Conservation (phyloP, 35 echinoderm and acorn worm species). For the Ptychodera flava region DNA sequence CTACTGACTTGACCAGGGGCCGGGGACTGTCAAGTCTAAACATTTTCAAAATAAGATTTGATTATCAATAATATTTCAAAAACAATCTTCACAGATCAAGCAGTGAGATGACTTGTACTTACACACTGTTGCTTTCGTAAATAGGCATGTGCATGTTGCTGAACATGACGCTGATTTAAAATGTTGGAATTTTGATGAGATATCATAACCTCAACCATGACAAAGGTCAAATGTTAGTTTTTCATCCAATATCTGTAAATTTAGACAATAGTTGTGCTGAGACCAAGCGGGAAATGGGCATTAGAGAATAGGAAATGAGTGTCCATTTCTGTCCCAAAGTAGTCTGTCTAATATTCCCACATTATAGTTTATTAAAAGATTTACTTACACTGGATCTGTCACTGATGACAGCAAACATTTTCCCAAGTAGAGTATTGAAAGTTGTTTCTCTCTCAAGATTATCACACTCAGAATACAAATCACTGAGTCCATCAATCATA, state of each 20-base stretch:
- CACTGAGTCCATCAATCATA: not conserved
- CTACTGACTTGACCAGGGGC: no score
- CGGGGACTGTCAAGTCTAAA: no score
- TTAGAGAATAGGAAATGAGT: slow-evolving; percentile 29
- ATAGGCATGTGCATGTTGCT: no score
- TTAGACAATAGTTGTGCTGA: not conserved
- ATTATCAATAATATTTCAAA: no score
- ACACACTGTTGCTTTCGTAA: no score
- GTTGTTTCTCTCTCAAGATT: not conserved
- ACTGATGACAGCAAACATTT: slow-evolving; percentile 20
- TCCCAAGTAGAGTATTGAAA: slow-evolving; percentile 22
- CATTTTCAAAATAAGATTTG: no score
- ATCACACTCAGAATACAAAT: not conserved
- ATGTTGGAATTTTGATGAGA: not conserved
- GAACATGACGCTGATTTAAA: slow-evolving; percentile 14
- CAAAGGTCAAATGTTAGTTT: not conserved
- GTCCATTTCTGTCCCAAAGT: not conserved
- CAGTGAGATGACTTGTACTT: no score
- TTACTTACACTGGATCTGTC: slow-evolving; percentile 46
- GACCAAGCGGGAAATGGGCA: slow-evolving; percentile 33
- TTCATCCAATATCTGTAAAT: slow-evolving; percentile 5
- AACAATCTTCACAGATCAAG: no score
- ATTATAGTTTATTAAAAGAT: slow-evolving; percentile 15
- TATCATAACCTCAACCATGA: slow-evolving; percentile 11
- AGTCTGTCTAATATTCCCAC: slow-evolving; percentile 8